Evolutionary conservation across 92 coral and sea anemone genomes (phyloP).

Genomic region (Parazoanthus atlanticus): DNA sequence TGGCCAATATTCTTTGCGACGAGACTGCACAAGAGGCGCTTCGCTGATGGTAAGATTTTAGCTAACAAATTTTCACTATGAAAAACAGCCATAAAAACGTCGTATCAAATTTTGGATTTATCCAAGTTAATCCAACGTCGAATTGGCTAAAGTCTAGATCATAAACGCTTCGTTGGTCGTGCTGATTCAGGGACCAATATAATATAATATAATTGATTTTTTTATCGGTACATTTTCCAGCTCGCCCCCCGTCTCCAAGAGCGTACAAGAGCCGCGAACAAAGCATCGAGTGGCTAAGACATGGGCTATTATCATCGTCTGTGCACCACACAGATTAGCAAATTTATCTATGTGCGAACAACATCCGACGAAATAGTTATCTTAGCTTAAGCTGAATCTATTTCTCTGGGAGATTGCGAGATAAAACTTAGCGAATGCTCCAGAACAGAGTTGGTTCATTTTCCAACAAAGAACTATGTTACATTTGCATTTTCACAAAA

Average conservation of each 20-base stretch:
- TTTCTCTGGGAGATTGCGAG: not conserved
- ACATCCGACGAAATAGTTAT: not conserved
- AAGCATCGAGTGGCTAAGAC: not conserved
- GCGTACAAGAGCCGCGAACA: not conserved
- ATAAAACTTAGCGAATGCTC: slow-evolving; percentile 13
- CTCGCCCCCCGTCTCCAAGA: slow-evolving; percentile 32
- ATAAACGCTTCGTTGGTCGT: slow-evolving; percentile 9
- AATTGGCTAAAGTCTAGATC: not conserved
- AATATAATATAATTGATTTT: not conserved
- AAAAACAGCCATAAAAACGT: slow-evolving; percentile 15
- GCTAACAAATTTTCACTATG: not conserved
- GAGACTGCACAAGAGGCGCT: not conserved
- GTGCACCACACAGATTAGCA: slow-evolving; percentile 6
- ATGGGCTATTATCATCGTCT: not conserved
- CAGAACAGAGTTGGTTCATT: slow-evolving; percentile 8
- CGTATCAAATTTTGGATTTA: not conserved
- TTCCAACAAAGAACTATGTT: slow-evolving; percentile 50
- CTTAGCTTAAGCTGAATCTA: not conserved
- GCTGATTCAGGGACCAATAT: slow-evolving; percentile 10
- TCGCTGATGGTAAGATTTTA: not conserved
- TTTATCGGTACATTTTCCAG: slow-evolving; percentile 16
- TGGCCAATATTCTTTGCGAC: not conserved
- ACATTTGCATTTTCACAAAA: slow-evolving; percentile 57
- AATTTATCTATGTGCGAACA: slow-evolving; percentile 9
- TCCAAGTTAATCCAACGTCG: slow-evolving; percentile 2